Base-by-base conservation (phyloP, 2,888 invertebrate genomes). In the Carterocephalus palaemon region DNA sequence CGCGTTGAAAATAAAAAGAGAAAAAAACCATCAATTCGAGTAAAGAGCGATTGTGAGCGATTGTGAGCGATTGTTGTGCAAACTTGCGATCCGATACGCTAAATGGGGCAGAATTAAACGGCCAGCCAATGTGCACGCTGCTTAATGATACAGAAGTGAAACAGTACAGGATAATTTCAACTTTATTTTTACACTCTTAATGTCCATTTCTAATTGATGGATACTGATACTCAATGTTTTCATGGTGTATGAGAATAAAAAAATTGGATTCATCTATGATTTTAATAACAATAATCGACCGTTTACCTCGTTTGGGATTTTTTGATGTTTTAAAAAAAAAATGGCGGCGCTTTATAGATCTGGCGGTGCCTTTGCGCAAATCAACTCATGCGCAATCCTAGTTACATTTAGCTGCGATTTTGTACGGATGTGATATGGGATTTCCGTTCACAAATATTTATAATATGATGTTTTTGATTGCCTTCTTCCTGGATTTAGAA, bases 31-130 rank as follows among this genome's bases (percentile, higher is more conserved):
- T 66, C 77, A 70, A 73, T 78, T 75, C 70, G 70, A 79, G 85
- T 84, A 85, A 85, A 85, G 76, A 74, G 70, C 74, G 69, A 77
- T 67, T 65, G 67, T 61, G 76, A 74, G 70, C 74, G 69, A 77
- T 67, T 65, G 67, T 61, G 74, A 49, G 40, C 62, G 60, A 64
- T 76, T 83, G 84, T 84, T 84, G 84, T 78, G 82, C 79, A 84
- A 84, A 84, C 84, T 84, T 65, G 59, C 70, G 71, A 83, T 85
- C 80, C 71, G 83, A 74, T 70, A 65, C 76, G 83, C 72, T 75
- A 82, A 82, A 86, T 86, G 85, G 85, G 75, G 71, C 84, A 78
- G 64, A 68, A 76, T 67, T 79, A 78, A 81, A 77, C 71, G 75
- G 60, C 55, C 58, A 69, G 76, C 68, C 70, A 64, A 73, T 84